A percentile compares a stretch with the other conserved stretches of the same genome.
Evolutionary conservation across 2,888 invertebrate species (phyloP).

Genomic region (Protonemura montana): DNA sequence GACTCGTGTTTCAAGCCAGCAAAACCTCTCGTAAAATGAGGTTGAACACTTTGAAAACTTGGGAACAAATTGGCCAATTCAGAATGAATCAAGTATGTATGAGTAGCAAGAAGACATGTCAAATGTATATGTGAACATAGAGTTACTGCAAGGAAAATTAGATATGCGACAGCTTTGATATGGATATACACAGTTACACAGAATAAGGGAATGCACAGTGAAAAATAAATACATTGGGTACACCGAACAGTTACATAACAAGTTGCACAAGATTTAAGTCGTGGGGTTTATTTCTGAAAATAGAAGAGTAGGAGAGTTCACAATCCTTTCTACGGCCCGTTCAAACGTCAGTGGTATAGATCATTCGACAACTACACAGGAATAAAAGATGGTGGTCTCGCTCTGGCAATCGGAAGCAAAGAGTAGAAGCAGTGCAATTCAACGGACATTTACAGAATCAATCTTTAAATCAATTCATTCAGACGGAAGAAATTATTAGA

Average conservation of each 20-base stretch:
- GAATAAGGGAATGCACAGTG: neutral
- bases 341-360: neutral
- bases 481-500: neutral
- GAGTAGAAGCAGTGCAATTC: neutral
- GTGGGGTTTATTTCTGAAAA: neutral
- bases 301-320: neutral
- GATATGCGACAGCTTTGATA: too few species aligned
- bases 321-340: neutral
- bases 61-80: neutral
- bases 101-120: too few species aligned
- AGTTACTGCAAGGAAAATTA: too few species aligned
- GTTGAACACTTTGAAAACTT: too few species aligned
- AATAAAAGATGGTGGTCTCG: neutral
- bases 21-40: too few species aligned
- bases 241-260: neutral
- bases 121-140: too few species aligned
- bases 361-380: constrained; percentile 5
- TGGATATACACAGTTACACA: neutral
- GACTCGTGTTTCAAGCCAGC: neutral
- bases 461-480: neutral
- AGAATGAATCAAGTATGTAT: too few species aligned
- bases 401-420: neutral
- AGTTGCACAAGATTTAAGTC: neutral
- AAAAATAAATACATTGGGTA: neutral
- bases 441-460: neutral